These are phyloP conservation scores for Ceuthmochares aereus DNA, from an alignment of 2,113 vertebrate species.

Conservation along the genomic window DNA sequence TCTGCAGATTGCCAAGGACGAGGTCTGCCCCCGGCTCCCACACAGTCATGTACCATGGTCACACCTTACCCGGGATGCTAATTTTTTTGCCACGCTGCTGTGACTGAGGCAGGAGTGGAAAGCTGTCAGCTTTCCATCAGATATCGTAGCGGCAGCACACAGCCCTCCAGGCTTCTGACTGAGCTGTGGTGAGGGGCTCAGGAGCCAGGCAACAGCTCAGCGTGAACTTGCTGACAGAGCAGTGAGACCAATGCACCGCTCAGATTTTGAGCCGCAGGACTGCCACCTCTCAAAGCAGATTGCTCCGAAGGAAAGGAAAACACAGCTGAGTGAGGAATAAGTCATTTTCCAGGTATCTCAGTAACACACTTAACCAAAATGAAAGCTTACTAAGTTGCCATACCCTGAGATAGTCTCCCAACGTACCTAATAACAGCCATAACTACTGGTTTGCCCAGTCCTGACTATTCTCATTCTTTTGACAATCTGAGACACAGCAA, in stretches of 20 bases:
- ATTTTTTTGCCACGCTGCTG: fast-evolving
- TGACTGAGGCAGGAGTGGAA: neutral
- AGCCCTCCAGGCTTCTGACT: neutral
- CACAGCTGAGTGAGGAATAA: neutral
- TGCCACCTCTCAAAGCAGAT: neutral
- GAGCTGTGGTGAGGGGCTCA: fast-evolving
- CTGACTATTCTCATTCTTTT: neutral
- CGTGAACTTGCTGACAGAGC: neutral
- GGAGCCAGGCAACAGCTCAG: neutral
- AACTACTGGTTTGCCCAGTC: neutral
- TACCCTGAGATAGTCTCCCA: neutral
- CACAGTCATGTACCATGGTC: neutral
- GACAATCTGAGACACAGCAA: neutral
- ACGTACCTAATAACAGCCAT: neutral
- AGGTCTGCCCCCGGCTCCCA: neutral
- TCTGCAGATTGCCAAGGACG: neutral
- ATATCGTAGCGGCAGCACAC: fast-evolving
- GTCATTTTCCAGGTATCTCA: neutral
- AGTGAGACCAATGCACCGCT: neutral
- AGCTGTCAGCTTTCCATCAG: neutral
- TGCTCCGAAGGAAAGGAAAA: neutral
- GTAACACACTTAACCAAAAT: neutral
- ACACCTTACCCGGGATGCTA: neutral
- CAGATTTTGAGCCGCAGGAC: neutral
- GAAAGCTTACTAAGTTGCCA: neutral